Evolutionary conservation across 2,888 invertebrate genomes (phyloP).

Genomic region (Mechanitis messenoides): DNA sequence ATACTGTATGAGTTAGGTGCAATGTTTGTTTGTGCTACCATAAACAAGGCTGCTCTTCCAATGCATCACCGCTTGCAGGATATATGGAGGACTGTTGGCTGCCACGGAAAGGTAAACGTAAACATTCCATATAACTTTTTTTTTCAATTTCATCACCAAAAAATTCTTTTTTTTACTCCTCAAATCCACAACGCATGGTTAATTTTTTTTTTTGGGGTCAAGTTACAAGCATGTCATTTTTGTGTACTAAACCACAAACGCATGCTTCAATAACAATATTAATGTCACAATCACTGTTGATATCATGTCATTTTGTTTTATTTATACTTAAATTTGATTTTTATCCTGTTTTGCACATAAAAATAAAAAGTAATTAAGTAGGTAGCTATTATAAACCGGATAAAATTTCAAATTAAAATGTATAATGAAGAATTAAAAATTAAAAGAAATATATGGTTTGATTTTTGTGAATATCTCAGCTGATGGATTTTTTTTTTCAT

Average conservation of each 20-base stretch:
- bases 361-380: too few relatives aligned
- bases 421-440: too few relatives aligned
- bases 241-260: conserved; percentile 38
- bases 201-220: conserved; percentile 2
- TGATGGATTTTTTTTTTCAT: conserved; percentile 62
- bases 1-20: conserved; percentile 73
- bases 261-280: conserved; percentile 52
- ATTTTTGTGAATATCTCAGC: conserved; percentile 36
- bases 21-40: conserved; percentile 77
- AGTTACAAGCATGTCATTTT: conserved; percentile 37
- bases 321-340: too few relatives aligned
- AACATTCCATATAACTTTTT: conserved; percentile 51
- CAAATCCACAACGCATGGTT: conserved; percentile 5
- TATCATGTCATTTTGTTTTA: conserved; percentile 36
- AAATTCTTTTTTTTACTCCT: conserved; percentile 1
- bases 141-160: conserved; percentile 4
- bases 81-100: conserved; percentile 99
- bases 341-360: too few relatives aligned
- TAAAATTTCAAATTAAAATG: conserved; percentile 10
- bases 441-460: too few relatives aligned
- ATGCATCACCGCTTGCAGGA: conserved; percentile 95
- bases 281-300: conserved; percentile 45
- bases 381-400: background rate
- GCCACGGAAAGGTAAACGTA: conserved; percentile 92
- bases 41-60: conserved; percentile 80